A percentile compares a stretch with the other conserved stretches of the same genome.
Evolutionary conservation across 2,797 vertebrate genomes (phyloP).

Genomic region (Microctenopoma stevenorrisi): DNA sequence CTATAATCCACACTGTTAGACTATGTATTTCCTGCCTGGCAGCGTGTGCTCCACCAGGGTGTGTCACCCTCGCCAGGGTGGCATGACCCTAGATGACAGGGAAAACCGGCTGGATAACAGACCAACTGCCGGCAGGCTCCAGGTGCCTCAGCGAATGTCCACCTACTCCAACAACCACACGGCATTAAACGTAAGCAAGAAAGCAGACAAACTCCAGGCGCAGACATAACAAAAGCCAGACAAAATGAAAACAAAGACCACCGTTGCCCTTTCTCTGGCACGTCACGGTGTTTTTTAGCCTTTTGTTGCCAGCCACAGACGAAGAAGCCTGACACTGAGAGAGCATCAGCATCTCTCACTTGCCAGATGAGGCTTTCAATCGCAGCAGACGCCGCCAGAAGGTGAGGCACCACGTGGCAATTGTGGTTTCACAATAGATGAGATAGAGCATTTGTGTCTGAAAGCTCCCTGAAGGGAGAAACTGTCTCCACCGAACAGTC

Average conservation of each 20-base stretch:
- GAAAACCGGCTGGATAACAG: conserved; percentile 53
- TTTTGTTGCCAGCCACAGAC: conserved; percentile 32
- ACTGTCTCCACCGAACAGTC: conserved; percentile 52
- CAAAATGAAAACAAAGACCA: conserved; percentile 70
- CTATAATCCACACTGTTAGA: conserved; percentile 62
- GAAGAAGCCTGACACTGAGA: conserved; percentile 32
- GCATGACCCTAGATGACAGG: conserved; percentile 68
- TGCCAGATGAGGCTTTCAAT: conserved; percentile 46
- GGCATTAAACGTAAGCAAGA: conserved; percentile 59
- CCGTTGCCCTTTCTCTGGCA: conserved; percentile 48
- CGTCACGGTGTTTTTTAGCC: conserved; percentile 44
- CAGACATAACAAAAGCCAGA: conserved; percentile 75
- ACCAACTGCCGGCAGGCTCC: conserved; percentile 40
- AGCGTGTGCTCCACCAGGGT: conserved; percentile 45
- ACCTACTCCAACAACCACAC: conserved; percentile 39
- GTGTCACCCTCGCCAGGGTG: conserved; percentile 60
- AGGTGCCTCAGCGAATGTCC: conserved; percentile 45
- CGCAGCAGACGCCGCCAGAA: conserved; percentile 39
- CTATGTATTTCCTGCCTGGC: conserved; percentile 45
- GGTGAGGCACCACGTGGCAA: conserved; percentile 65
- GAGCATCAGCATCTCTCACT: conserved; percentile 48
- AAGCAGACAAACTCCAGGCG: conserved; percentile 47
- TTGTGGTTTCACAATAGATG: conserved; percentile 69
- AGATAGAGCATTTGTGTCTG: conserved; percentile 46
- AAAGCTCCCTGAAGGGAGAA: conserved; percentile 57